Evolutionary conservation across 2,888 invertebrate genomes (phyloP).

Genomic region (Watsonalla binaria): DNA sequence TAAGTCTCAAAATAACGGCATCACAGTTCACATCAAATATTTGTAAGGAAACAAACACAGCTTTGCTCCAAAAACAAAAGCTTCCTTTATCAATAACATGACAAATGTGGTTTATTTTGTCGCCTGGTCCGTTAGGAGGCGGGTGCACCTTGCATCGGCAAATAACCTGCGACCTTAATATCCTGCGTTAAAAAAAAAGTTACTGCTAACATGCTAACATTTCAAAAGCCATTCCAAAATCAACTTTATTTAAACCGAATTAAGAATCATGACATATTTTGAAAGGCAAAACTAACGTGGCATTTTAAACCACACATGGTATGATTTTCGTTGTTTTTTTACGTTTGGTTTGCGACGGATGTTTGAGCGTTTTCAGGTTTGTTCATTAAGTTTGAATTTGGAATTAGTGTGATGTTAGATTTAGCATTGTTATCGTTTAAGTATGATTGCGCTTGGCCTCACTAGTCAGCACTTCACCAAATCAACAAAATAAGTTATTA

Average conservation of each 20-base stretch:
- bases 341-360: slow-evolving; percentile 60
- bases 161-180: slow-evolving; percentile 77
- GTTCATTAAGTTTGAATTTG: slow-evolving; percentile 66
- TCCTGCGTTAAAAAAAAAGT: slow-evolving; percentile 57
- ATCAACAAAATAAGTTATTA: neutral
- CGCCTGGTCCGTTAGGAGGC: slow-evolving; percentile 62
- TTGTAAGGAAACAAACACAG: slow-evolving; percentile 28
- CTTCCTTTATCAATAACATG: slow-evolving; percentile 58
- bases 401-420: slow-evolving; percentile 44
- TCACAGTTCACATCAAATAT: neutral
- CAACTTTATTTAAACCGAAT: slow-evolving; percentile 2
- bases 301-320: slow-evolving; percentile 37
- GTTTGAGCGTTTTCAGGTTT: slow-evolving; percentile 59
- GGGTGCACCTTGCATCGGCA: slow-evolving; percentile 73
- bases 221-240: slow-evolving; percentile 8
- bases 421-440: slow-evolving; percentile 29
- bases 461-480: slow-evolving; percentile 5
- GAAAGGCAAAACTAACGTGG: slow-evolving; percentile 15
- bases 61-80: slow-evolving; percentile 53
- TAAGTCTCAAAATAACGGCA: neutral
- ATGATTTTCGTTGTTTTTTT: slow-evolving; percentile 64
- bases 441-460: slow-evolving; percentile 22
- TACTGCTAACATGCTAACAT: slow-evolving; percentile 20
- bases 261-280: slow-evolving; percentile 10
- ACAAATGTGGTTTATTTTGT: slow-evolving; percentile 67